Base-by-base conservation (phyloP, 2,797 vertebrate genomes). In the Etheostoma perlongum region DNA sequence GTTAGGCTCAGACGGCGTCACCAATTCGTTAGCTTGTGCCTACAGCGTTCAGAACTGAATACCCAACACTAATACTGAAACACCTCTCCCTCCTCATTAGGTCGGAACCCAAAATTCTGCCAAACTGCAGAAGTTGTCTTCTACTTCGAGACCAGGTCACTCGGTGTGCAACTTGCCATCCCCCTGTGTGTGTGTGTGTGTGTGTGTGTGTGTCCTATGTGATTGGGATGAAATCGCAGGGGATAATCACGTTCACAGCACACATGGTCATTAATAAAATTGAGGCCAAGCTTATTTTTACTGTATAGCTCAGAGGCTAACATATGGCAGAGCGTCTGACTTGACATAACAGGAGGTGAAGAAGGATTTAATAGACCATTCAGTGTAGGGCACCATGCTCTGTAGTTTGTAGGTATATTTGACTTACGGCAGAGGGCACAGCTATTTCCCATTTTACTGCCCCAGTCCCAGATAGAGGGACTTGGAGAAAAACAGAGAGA, bases 391-490 rank as follows among this genome's bases (percentile, higher is more conserved):
- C 25, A 7, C 44, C 70, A 44, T 54, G 51, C 65, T 48, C 19
- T 52, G 67, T 69, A 74, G 62, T 64, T 33, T 91, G 82, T 65
- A 60, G 76, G 57, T 70, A 27, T 83, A 60, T 74, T 55, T 85
- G 78, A 72, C 60, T 76, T 76, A 76, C 92, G 91, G 88, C 79
- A 93, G 92, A 83, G 88, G 92, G 91, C 88, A 65, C 84, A 76
- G 84, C 47, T 59, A 25, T 25, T 70, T 79, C 48, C 83, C 19
- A 3, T 53, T 83, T 70, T 19, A 67, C 53, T 61, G 54, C 54
- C 59, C 58, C 5, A 3, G 12, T 67, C 54, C 52, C 15, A 44
- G 54, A 44, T 2, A 21, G 16, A 65, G 36, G 21, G n/a, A 73
- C 5, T 4, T 42, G 18, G 49, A 47, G 2, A 23, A 33, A 49